phyloP scores from a whole-genome alignment of 2,113 vertebrate genomes.

The Acrocephalus kingi region DNA sequence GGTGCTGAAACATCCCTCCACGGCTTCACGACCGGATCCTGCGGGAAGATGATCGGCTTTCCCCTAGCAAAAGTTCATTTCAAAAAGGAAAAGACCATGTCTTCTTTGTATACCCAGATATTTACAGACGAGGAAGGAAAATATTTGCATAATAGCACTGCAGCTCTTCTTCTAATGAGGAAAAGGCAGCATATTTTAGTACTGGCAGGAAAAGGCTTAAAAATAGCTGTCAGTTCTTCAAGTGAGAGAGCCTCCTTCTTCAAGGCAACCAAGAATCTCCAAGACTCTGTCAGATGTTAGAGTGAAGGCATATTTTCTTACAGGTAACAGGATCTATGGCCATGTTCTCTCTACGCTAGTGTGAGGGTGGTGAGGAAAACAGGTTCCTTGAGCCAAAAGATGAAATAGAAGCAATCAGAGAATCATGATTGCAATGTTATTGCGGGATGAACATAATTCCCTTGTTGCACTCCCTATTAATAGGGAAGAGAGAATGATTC shows the following conservation, averaged over 20 bases:
- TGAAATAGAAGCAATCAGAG: neutral
- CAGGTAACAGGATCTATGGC: neutral
- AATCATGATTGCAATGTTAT: neutral
- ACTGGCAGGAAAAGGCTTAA: neutral
- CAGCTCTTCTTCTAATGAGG: neutral
- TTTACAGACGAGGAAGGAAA: neutral
- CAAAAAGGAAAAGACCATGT: neutral
- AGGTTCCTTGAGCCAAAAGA: neutral
- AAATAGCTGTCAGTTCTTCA: neutral
- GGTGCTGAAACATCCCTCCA: slow-evolving; percentile 43
- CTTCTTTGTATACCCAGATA: neutral
- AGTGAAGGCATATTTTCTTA: neutral
- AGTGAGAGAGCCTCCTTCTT: neutral
- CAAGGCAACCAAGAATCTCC: neutral
- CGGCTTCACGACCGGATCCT: accelerated
- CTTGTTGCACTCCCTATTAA: neutral
- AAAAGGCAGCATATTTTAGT: neutral
- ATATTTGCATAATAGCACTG: neutral
- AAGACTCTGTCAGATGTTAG: neutral
- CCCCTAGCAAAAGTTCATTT: neutral
- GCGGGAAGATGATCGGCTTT: accelerated
- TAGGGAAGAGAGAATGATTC: accelerated
- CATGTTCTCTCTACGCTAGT: neutral
- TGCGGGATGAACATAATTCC: neutral
- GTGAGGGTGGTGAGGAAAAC: neutral